phyloP scores from a whole-genome alignment of 2,797 vertebrate species.

The Falco peregrinus region DNA sequence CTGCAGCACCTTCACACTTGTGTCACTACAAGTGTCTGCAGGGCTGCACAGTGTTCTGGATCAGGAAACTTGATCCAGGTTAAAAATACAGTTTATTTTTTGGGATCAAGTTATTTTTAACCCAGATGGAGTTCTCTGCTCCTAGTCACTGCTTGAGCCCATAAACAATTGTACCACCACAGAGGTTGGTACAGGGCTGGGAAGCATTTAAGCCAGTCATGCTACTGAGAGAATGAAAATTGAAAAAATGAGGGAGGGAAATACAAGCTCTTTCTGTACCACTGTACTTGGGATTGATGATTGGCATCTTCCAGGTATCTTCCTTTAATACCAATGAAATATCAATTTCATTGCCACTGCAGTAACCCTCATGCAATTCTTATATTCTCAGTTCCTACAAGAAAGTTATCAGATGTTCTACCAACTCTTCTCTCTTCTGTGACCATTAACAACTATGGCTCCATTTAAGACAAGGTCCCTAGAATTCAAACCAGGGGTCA shows the following conservation, averaged over 20 bases:
- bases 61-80: conserved; percentile 52
- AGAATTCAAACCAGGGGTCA: neutral
- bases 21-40: neutral
- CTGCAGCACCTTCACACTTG: neutral
- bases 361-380: neutral
- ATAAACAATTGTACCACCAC: conserved; percentile 24
- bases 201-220: neutral
- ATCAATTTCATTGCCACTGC: neutral
- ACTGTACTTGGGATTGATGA: neutral
- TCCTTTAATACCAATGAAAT: neutral
- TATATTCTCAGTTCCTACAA: neutral
- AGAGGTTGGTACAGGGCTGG: neutral
- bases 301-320: neutral
- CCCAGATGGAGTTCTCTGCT: conserved; percentile 20
- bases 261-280: neutral
- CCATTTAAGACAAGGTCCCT: neutral
- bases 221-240: too few relatives aligned
- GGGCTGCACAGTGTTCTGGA: neutral
- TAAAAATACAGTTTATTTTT: conserved; percentile 68
- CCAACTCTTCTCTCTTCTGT: neutral
- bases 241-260: too few relatives aligned
- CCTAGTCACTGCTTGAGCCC: neutral
- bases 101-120: conserved; percentile 63
- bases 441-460: neutral
- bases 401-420: neutral